Conservation (phyloP, 2,113 vertebrate genomes). For the Trematocara macrostoma region DNA sequence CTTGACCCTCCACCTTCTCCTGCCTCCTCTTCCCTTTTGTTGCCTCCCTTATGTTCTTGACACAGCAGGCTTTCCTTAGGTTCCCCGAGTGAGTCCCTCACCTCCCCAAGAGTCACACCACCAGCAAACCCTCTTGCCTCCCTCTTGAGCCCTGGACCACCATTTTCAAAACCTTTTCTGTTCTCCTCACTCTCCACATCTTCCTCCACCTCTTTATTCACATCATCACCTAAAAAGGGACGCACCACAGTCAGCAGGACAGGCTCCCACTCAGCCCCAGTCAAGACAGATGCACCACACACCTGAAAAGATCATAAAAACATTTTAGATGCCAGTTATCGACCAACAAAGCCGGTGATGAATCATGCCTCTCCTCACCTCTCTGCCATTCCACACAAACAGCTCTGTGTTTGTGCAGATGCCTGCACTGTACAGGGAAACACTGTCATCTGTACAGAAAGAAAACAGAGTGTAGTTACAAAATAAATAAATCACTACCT, state of each 20-base stretch:
- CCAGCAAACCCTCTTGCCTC: slow-evolving; percentile 62
- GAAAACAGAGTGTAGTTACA: neutral
- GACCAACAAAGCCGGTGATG: neutral
- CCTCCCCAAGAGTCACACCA: slow-evolving; percentile 54
- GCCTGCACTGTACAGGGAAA: slow-evolving; percentile 73
- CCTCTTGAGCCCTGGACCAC: slow-evolving; percentile 51
- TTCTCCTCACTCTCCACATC: neutral
- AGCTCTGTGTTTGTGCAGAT: slow-evolving; percentile 79
- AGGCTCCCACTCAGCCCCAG: slow-evolving; percentile 81
- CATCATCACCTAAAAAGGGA: slow-evolving; percentile 41
- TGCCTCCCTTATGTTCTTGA: slow-evolving; percentile 53
- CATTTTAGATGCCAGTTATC: neutral
- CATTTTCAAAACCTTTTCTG: slow-evolving; percentile 8
- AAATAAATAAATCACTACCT: neutral
- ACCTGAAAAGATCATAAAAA: slow-evolving; percentile 70
- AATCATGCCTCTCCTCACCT: slow-evolving; percentile 71
- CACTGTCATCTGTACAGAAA: slow-evolving; percentile 76
- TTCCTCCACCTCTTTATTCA: slow-evolving; percentile 27
- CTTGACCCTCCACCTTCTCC: slow-evolving; percentile 66
- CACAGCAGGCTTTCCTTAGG: slow-evolving; percentile 68
- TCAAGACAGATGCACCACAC: slow-evolving; percentile 71
- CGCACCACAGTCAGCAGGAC: slow-evolving; percentile 81
- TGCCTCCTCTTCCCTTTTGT: slow-evolving; percentile 6
- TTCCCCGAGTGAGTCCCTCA: slow-evolving; percentile 63
- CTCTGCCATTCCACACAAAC: slow-evolving; percentile 91